A percentile compares a stretch with the other conserved stretches of the same genome.
phyloP scores from a whole-genome alignment of 2,113 vertebrate genomes.

The Aegypius monachus region DNA sequence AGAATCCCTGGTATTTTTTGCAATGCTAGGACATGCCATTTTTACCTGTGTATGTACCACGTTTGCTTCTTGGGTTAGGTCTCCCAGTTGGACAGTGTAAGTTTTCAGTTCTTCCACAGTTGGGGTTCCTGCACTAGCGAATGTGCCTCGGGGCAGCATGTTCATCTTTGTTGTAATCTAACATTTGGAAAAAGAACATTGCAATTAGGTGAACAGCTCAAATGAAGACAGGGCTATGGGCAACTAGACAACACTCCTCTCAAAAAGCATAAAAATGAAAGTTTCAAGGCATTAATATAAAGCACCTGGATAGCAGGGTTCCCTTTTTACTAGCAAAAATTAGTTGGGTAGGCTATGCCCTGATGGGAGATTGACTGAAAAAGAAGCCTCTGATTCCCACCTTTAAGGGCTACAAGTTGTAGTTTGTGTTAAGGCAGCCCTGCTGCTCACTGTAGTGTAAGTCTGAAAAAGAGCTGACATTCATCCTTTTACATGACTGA shows the following conservation, averaged over 20 bases:
- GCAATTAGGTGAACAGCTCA: background rate
- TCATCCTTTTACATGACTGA: background rate
- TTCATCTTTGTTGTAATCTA: constrained; percentile 63
- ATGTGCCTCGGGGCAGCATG: constrained; percentile 69
- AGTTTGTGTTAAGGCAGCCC: background rate
- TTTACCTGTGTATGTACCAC: constrained; percentile 70
- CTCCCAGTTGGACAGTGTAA: constrained; percentile 73
- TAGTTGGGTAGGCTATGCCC: background rate
- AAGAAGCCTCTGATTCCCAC: background rate
- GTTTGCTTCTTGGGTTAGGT: constrained; percentile 73
- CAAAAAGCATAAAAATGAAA: background rate
- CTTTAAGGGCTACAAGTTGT: background rate
- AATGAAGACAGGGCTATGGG: background rate
- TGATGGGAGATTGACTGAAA: background rate
- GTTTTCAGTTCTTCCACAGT: constrained; percentile 78
- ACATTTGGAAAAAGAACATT: constrained; percentile 11
- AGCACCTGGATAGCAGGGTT: background rate
- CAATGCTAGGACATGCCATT: background rate
- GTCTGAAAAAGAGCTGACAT: background rate
- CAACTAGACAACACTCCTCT: background rate
- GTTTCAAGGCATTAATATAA: background rate
- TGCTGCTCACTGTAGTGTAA: background rate
- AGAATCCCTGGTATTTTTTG: background rate
- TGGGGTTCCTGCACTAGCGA: constrained; percentile 65
- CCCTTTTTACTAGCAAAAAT: background rate